Percentiles rank a stretch among this genome's conserved stretches.
phyloP scores from a whole-genome alignment of 2,888 invertebrate species.

The Crioceris asparagi region DNA sequence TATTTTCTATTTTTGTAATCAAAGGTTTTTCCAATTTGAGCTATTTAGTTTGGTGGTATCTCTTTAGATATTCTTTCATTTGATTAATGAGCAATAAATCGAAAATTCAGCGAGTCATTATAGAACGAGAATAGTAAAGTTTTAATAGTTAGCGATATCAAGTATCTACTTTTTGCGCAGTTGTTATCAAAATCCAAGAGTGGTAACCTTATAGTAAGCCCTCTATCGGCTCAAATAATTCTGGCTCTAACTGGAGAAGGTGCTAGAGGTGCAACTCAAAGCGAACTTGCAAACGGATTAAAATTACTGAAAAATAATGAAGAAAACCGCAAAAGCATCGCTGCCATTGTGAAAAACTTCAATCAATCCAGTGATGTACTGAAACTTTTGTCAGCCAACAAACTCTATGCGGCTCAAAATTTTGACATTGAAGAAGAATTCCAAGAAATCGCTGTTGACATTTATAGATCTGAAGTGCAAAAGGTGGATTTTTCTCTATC shows the following conservation, averaged over 20 bases:
- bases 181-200: constrained; percentile 13
- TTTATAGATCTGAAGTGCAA: constrained; percentile 34
- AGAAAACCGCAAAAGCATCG: constrained; percentile 13
- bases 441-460: constrained; percentile 42
- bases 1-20: too few species aligned
- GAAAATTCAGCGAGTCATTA: too few species aligned
- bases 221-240: constrained; percentile 26
- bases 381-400: constrained; percentile 31
- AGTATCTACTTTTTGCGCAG: too few species aligned
- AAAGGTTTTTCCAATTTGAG: too few species aligned
- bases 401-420: constrained; percentile 49
- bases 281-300: constrained; percentile 18
- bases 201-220: constrained; percentile 25
- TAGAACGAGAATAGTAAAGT: too few species aligned
- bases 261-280: constrained; percentile 24
- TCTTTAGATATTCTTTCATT: too few species aligned
- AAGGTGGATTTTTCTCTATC: constrained; percentile 24
- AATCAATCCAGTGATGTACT: constrained; percentile 13
- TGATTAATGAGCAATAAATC: too few species aligned
- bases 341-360: constrained; percentile 12
- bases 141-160: too few species aligned
- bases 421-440: constrained; percentile 44
- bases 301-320: constrained; percentile 16
- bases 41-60: too few species aligned
- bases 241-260: constrained; percentile 26